Evolutionary conservation across 2,888 invertebrate species (phyloP), one percentile per base, ranked within the genome.

Genomic region (Habroteleia sp.): DNA sequence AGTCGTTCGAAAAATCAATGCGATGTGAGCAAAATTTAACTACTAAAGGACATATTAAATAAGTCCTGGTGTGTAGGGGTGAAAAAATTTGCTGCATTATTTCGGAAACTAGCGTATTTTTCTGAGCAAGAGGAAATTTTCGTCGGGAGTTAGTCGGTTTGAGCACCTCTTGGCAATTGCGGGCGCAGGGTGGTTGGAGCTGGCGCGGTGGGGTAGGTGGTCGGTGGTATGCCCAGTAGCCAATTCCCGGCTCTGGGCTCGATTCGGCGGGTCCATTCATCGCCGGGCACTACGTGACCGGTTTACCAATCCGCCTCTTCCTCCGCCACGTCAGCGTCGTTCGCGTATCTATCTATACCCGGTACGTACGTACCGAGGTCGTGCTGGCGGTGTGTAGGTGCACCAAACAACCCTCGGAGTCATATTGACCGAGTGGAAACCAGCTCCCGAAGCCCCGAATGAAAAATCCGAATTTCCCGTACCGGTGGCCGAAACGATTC

Each of bases 241-340:
- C 86, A 87, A 88, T 88, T 88, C 87, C 87, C 84, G 83, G 84
- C 85, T 84, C 85, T 79, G 84, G 83, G 84, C 86, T 87, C 85
- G 84, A 85, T 85, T 87, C 87, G 87, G 84, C 85, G 86, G 88
- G 85, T 88, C 87, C 88, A 88, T 88, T 88, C 88, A 87, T 88
- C 86, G 87, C 85, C 82, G 85, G 80, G 85, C 84, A 85, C 84
- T 88, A 88, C 88, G 88, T 88, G 88, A 88, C 87, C 85, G 84
- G 87, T 86, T 86, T 88, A 84, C 85, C 84, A 86, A 88, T 86
- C 83, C 84, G 76, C 79, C 84, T 83, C 81, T 77, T 77, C 72
- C 78, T 80, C 62, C 79, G 52, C 71, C 77, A 63, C 71, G 63
- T 75, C 74, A 56, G 60, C 71, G 63, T 75, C 74, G 60, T 58